Base-by-base conservation (phyloP, 2,797 vertebrate genomes). In the Holocentrus rufus region DNA sequence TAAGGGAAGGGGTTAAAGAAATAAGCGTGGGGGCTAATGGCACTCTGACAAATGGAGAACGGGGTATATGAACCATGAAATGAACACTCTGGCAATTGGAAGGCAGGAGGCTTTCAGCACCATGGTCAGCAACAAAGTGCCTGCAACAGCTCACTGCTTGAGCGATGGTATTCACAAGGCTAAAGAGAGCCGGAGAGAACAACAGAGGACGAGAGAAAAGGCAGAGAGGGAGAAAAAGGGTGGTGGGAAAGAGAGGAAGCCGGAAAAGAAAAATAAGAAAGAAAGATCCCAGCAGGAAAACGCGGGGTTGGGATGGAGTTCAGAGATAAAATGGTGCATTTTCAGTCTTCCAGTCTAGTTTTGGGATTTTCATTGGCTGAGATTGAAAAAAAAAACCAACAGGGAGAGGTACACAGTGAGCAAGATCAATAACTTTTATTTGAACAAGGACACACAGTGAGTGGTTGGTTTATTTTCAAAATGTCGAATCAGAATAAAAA, bases 21-120 rank as follows among this genome's bases (percentile, higher is more conserved):
- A 94, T 93, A 93, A 92, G 91, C 70, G 77, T 74, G 87, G 80
- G 86, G 85, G 91, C 93, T 93, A 95, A 94, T 91, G 90, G 93
- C 92, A 89, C 81, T 87, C 92, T 94, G 94, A 95, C 93, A 95
- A 95, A 94, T 93, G 92, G 92, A 93, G 91, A 94, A 91, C 91
- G 80, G 88, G 88, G 88, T 94, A 94, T 94, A 94, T 94, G 94
- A 94, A 95, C 91, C 94, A 94, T 95, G 94, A 95, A 95, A 95
- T 95, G 93, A 95, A 95, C 93, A 95, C 92, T 93, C 90, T 92
- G 84, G 93, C 93, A 93, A 94, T 91, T 92, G 91, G 93, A 93
- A 94, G 85, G 93, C 90, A 92, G 92, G 86, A 92, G 92, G 92
- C 88, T 94, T 93, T 93, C 94, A 93, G 94, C 91, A 90, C 92